A percentile compares a stretch with the other conserved stretches of the same genome.
phyloP scores from a whole-genome alignment of 2,113 vertebrate genomes.

The Saguinus imperator region DNA sequence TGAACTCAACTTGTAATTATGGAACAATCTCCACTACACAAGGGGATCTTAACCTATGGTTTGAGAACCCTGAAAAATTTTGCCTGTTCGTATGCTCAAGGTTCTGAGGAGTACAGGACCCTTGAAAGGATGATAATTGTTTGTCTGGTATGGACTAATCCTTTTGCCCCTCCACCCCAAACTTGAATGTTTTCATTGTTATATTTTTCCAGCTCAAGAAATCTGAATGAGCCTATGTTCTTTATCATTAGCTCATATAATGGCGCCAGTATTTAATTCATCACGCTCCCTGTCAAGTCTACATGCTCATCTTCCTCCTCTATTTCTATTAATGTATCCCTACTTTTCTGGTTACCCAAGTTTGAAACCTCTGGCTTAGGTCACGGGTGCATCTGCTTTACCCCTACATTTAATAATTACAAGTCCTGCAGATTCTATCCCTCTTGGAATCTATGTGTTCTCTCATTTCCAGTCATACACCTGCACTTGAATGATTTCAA shows the following conservation, averaged over 20 bases:
- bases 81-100: not conserved
- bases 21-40: not conserved
- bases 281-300: not conserved
- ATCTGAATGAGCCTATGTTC: not conserved
- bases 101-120: not conserved
- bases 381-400: not conserved
- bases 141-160: not conserved
- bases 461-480: not conserved
- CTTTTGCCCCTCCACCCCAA: not conserved
- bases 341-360: not conserved
- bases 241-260: not conserved
- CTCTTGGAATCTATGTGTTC: not conserved
- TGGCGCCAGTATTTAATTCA: not conserved
- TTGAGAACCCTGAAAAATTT: not conserved
- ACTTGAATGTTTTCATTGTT: conserved; percentile 26
- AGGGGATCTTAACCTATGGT: not conserved
- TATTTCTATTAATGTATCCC: not conserved
- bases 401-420: not conserved
- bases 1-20: not conserved
- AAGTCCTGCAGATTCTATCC: not conserved
- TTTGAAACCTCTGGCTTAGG: not conserved
- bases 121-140: not conserved
- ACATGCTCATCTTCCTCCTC: not conserved
- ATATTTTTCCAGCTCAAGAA: conserved; percentile 22
- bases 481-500: conserved; percentile 11